Conservation (phyloP, 2,888 invertebrate species). For the Calameuta filiformis region DNA sequence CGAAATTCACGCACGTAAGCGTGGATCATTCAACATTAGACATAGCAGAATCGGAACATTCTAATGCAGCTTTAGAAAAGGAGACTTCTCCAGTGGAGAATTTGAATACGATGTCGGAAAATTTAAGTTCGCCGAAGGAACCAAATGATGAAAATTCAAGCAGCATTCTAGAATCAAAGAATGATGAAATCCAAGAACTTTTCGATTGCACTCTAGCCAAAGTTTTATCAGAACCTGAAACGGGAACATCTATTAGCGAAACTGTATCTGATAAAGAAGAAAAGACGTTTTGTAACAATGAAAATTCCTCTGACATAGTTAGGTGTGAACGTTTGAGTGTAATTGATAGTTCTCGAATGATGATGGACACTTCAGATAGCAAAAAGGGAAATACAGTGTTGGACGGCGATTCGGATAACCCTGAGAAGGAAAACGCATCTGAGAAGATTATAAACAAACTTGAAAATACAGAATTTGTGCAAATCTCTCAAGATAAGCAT, state of each 20-base stretch:
- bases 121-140: neutral
- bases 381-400: conserved; percentile 49
- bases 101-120: neutral
- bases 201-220: neutral
- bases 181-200: neutral
- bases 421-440: conserved; percentile 40
- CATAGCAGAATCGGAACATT: neutral
- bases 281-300: neutral
- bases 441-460: conserved; percentile 42
- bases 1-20: neutral
- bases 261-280: neutral
- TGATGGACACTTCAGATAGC: conserved; percentile 40
- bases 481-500: conserved; percentile 57
- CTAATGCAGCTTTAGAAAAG: neutral
- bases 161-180: neutral
- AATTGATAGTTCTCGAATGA: conserved; percentile 45
- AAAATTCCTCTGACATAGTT: neutral
- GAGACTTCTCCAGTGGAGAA: neutral
- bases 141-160: neutral
- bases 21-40: conserved; percentile 1
- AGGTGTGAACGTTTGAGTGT: conserved; percentile 9
- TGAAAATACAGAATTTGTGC: conserved; percentile 62
- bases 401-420: conserved; percentile 40
- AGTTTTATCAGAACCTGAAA: conserved; percentile 1
- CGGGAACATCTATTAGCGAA: neutral